These are phyloP conservation scores for Eurytoma californica DNA, from an alignment of 2,888 invertebrate genomes.

Conservation along the genomic window DNA sequence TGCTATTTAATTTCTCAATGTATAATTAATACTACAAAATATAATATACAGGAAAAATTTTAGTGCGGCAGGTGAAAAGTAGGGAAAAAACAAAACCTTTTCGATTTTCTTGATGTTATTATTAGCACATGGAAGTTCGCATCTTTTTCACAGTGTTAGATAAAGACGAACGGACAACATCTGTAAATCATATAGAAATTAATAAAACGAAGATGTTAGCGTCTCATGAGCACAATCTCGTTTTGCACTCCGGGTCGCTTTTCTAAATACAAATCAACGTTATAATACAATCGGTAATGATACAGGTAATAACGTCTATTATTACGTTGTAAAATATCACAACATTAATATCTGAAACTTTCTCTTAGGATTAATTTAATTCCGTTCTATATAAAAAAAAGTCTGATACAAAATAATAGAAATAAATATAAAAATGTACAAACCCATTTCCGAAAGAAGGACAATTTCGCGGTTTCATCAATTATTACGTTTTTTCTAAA, in stretches of 20 bases:
- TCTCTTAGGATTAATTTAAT: conserved; percentile 61
- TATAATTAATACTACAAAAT: not conserved
- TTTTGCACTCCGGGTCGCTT: conserved; percentile 25
- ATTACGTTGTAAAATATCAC: conserved; percentile 74
- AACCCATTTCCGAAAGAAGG: conserved; percentile 42
- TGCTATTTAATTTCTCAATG: too few relatives aligned
- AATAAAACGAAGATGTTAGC: conserved; percentile 47
- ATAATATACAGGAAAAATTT: not conserved
- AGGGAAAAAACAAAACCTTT: conserved; percentile 4
- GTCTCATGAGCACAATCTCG: conserved; percentile 30
- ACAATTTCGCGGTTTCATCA: conserved; percentile 41
- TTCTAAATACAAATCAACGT: conserved; percentile 60
- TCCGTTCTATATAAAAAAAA: conserved; percentile 47
- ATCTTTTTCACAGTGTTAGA: conserved; percentile 67
- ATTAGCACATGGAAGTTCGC: conserved; percentile 73
- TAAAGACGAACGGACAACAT: conserved; percentile 66
- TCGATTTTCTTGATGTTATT: conserved; percentile 68
- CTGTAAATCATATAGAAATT: conserved; percentile 64
- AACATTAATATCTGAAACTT: conserved; percentile 70
- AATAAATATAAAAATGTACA: conserved; percentile 52
- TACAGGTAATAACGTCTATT: conserved; percentile 70
- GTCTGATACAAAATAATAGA: conserved; percentile 40
- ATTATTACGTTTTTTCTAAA: conserved; percentile 44
- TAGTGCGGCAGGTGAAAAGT: not conserved
- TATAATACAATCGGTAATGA: conserved; percentile 71